Conservation (phyloP, 2,113 vertebrate species). For the Brachyhypopomus occidentalis region DNA sequence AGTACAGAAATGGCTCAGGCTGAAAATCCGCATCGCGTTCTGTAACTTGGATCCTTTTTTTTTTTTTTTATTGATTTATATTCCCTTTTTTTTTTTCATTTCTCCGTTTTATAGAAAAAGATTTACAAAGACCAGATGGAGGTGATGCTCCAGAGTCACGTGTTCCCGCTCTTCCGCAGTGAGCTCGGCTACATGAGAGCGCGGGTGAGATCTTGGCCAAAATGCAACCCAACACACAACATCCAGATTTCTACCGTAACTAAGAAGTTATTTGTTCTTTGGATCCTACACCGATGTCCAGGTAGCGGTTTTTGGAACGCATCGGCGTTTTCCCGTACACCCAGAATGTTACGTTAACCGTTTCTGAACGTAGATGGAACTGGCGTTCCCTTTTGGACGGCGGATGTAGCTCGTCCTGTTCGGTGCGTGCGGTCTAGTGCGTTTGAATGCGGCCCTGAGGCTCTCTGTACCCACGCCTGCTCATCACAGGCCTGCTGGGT, state of each 20-base stretch:
- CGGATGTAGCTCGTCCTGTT: too few relatives aligned
- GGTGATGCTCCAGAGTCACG: conserved; percentile 97
- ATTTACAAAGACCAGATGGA: conserved; percentile 99
- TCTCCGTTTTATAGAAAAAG: conserved; percentile 82
- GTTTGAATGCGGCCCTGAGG: neutral
- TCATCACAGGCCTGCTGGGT: conserved; percentile 92
- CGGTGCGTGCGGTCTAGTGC: too few relatives aligned
- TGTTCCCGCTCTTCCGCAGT: conserved; percentile 95
- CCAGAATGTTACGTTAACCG: too few relatives aligned
- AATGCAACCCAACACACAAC: neutral
- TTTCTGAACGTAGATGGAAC: too few relatives aligned
- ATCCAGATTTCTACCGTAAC: neutral
- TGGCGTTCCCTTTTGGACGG: too few relatives aligned
- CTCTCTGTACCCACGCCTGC: neutral
- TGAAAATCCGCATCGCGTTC: too few relatives aligned
- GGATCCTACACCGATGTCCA: too few relatives aligned
- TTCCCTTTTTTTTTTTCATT: neutral
- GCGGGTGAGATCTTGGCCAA: conserved; percentile 78
- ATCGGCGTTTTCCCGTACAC: too few relatives aligned
- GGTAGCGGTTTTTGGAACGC: too few relatives aligned
- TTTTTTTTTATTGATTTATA: too few relatives aligned
- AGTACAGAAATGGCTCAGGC: too few relatives aligned
- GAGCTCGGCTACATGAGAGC: conserved; percentile 98
- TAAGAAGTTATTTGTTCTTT: neutral
- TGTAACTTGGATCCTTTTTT: too few relatives aligned